Evolutionary conservation across 2,797 vertebrate species (phyloP).

Genomic region (Sardinella longiceps): DNA sequence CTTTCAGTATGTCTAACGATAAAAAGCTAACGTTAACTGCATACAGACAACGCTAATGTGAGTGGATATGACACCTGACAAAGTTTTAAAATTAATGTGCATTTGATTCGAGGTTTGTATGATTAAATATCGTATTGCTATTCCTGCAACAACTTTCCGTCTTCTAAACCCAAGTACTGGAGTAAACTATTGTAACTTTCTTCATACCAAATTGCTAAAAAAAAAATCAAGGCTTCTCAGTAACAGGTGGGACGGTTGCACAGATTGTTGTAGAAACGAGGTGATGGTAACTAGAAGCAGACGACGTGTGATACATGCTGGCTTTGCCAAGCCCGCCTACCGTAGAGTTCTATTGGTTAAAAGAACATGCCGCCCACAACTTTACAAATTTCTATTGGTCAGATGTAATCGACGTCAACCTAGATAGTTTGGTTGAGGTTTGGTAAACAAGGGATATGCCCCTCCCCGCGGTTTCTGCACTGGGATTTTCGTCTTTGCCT

Average conservation of each 20-base stretch:
- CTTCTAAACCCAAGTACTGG: not conserved
- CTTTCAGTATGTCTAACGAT: not conserved
- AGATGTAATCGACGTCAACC: not conserved
- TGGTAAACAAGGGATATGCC: conserved; percentile 22
- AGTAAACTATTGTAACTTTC: not conserved
- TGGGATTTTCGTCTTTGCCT: conserved; percentile 55
- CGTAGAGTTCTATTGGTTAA: conserved; percentile 36
- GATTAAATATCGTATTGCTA: not conserved
- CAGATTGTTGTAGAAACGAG: conserved; percentile 16
- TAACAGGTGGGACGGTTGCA: conserved; percentile 22
- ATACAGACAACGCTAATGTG: not conserved
- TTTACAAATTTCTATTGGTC: conserved; percentile 33
- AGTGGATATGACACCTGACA: not conserved
- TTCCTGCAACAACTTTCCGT: not conserved
- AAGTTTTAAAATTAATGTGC: not conserved
- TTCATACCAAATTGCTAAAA: not conserved
- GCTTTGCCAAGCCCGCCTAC: conserved; percentile 32
- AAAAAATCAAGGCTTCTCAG: conserved; percentile 16
- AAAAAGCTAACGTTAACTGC: not conserved
- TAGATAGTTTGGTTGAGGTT: conserved; percentile 30
- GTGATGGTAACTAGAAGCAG: not conserved
- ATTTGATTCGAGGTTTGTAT: not conserved
- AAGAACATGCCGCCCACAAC: not conserved
- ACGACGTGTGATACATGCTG: not conserved
- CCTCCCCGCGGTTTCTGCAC: not conserved